Base-by-base conservation (phyloP, 2,113 vertebrate species). In the Brachyhypopomus occidentalis region DNA sequence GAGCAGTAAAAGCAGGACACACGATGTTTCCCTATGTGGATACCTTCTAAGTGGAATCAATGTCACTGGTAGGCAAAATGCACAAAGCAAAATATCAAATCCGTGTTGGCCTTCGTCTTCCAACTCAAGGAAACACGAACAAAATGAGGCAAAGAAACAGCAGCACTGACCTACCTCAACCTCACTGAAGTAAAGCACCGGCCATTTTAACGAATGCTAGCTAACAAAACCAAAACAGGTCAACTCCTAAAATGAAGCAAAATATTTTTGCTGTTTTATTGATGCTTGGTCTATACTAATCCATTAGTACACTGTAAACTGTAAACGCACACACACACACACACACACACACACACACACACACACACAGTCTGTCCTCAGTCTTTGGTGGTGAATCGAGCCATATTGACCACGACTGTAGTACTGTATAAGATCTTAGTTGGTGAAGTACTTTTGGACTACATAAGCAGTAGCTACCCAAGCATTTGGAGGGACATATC, bases 1-100 rank as follows among this genome's bases (percentile, higher is more conserved):
- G 72, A 52, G 75, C n/a, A n/a, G n/a, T n/a, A n/a, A 67, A 70
- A 41, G 2, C 36, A 83, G 64, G 72, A 80, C 72, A 70, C 23
- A 27, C 67, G 14, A 80, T 58, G 71, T 45, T 58, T 67, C 72
- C 67, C 20, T 74, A 41, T 23, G 30, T 67, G 67, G 75, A 63
- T 75, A 45, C 64, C 23, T 66, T 41, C 41, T 8, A 72, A 80
- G 36, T 55, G 63, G 62, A 77, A 48, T 56, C 41, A 80, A 64
- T 60, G 72, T 62, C 45, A n/a, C 19, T 58, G 73, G 45, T 75
- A 75, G 12, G 45, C 45, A 52, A 52, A 52, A 52, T 75, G 56
- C 66, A 36, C 45, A 52, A 75, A 56, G 78, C 59, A 48, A 55
- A 73, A 62, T 59, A 55, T 25, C 9, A 30, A 12, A 34, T 8